Percentiles rank a stretch among this genome's conserved stretches.
phyloP scores from a whole-genome alignment of 2,888 invertebrate genomes.

The Trypoxylon attenuatum region DNA sequence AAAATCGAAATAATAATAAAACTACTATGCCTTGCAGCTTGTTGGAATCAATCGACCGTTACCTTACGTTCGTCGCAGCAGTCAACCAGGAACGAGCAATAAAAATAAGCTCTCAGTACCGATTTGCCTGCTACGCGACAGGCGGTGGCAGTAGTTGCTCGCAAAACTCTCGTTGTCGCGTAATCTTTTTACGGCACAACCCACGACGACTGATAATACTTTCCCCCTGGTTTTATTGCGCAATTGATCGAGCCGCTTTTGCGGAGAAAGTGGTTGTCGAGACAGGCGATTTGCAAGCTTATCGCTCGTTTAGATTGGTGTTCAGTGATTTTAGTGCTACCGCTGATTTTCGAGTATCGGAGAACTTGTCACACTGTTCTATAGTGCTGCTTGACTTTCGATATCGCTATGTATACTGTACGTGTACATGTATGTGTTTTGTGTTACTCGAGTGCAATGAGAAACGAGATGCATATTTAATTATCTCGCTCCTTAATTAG shows the following conservation, averaged over 20 bases:
- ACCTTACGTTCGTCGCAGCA: slow-evolving; percentile 9
- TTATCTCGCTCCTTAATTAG: too few species aligned
- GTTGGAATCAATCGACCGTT: slow-evolving; percentile 27
- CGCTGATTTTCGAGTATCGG: too few species aligned
- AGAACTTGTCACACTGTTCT: too few species aligned
- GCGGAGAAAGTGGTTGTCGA: not conserved
- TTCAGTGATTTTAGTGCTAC: too few species aligned
- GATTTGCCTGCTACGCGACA: slow-evolving; percentile 17
- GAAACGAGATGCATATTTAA: too few species aligned
- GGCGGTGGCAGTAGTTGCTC: too few species aligned
- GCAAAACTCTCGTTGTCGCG: not conserved
- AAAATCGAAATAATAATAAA: slow-evolving; percentile 14
- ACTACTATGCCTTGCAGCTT: slow-evolving; percentile 14
- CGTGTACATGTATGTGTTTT: too few species aligned
- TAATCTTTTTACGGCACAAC: not conserved
- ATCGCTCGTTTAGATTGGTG: too few species aligned
- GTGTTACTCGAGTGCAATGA: too few species aligned
- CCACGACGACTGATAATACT: not conserved
- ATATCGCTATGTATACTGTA: too few species aligned
- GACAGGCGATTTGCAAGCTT: too few species aligned
- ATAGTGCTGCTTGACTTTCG: too few species aligned
- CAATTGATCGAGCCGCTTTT: not conserved
- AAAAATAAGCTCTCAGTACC: slow-evolving; percentile 11
- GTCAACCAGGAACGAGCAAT: slow-evolving; percentile 1
- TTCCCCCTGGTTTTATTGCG: not conserved